Conservation (phyloP, 2,888 invertebrate genomes). For the Petrolisthes cinctipes region DNA sequence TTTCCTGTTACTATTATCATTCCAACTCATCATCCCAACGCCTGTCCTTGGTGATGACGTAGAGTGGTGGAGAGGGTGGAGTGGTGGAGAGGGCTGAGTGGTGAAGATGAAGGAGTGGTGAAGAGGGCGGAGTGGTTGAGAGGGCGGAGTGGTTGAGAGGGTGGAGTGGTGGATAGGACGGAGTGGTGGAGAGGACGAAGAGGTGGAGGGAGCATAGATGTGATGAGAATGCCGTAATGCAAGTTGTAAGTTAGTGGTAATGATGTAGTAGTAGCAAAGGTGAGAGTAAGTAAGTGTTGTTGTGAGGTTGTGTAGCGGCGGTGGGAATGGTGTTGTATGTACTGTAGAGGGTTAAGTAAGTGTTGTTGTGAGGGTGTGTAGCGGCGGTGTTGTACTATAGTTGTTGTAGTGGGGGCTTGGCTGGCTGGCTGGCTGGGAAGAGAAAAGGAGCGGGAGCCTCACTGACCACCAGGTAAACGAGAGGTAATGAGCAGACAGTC, state of each 20-base stretch:
- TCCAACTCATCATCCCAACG: too few relatives aligned
- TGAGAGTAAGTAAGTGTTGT: not conserved
- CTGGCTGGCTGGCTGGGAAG: not conserved
- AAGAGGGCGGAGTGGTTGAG: too few relatives aligned
- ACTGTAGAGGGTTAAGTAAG: not conserved
- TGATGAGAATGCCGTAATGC: too few relatives aligned
- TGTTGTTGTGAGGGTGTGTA: not conserved
- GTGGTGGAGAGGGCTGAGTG: too few relatives aligned
- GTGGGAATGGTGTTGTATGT: not conserved
- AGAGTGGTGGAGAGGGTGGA: too few relatives aligned
- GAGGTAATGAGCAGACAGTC: constrained; percentile 24
- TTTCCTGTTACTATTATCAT: too few relatives aligned
- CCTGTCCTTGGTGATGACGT: too few relatives aligned
- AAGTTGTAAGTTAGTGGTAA: not conserved
- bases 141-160: too few relatives aligned
- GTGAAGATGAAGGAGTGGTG: too few relatives aligned
- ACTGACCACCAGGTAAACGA: constrained; percentile 25
- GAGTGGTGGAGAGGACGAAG: too few relatives aligned
- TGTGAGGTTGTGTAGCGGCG: not conserved
- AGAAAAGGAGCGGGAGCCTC: not conserved
- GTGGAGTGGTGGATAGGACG: too few relatives aligned
- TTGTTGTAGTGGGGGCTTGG: not conserved
- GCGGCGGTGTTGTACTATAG: not conserved
- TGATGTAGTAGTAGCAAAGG: not conserved
- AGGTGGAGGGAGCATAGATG: too few relatives aligned